A percentile compares a stretch with the other conserved stretches of the same genome.
phyloP scores from a whole-genome alignment of 2,113 vertebrate genomes.

The Sturnira hondurensis region DNA sequence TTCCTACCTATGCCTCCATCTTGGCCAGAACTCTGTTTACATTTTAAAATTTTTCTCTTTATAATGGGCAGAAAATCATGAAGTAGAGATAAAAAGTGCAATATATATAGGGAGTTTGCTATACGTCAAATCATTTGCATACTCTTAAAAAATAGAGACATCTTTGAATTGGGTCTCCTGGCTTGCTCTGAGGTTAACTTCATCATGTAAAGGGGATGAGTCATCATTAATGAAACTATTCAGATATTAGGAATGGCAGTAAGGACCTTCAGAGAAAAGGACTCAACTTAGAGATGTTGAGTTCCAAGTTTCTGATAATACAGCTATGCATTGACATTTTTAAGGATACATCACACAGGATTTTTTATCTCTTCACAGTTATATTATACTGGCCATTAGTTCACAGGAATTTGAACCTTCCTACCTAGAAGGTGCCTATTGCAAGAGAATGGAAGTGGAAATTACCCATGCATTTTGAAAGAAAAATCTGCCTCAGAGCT shows the following conservation, averaged over 20 bases:
- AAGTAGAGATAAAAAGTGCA: neutral
- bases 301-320: neutral
- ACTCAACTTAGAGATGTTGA: neutral
- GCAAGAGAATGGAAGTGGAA: neutral
- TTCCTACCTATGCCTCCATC: too few species aligned
- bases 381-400: neutral
- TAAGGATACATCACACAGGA: neutral
- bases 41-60: neutral
- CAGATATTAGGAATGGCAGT: neutral
- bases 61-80: neutral
- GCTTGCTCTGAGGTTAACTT: neutral
- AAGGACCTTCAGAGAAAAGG: neutral
- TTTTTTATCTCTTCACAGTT: neutral
- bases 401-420: neutral
- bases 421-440: neutral
- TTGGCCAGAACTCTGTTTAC: too few species aligned
- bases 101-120: neutral
- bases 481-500: neutral
- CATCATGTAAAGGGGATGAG: neutral
- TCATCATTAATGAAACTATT: neutral
- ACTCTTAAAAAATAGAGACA: neutral
- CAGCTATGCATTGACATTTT: neutral
- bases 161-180: neutral
- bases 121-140: neutral
- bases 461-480: neutral